phyloP scores from a whole-genome alignment of 2,797 vertebrate species.

The Pyrocephalus nanus region DNA sequence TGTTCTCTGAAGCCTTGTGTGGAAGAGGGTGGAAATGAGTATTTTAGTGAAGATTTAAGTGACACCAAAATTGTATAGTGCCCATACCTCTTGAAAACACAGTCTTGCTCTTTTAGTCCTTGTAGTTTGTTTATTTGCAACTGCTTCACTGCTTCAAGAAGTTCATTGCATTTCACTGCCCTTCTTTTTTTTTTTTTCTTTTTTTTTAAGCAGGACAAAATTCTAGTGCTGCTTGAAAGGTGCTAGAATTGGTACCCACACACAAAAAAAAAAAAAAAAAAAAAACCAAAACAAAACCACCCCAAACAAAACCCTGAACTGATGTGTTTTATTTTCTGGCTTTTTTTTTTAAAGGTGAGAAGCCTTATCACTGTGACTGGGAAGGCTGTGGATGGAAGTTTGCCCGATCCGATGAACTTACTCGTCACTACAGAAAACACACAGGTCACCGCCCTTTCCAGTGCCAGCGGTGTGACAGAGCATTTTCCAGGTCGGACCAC shows the following conservation, averaged over 20 bases:
- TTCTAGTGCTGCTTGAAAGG: background rate
- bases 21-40: background rate
- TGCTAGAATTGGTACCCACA: background rate
- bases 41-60: background rate
- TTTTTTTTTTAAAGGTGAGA: constrained; percentile 83
- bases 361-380: constrained; percentile 96
- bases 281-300: background rate
- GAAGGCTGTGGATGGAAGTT: constrained; percentile 98
- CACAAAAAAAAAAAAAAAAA: background rate
- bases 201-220: background rate
- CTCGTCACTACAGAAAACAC: constrained; percentile 96
- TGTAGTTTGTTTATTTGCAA: background rate
- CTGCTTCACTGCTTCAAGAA: background rate
- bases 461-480: constrained; percentile 91
- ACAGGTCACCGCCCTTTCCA: constrained; percentile 95
- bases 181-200: background rate
- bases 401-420: constrained; percentile 95
- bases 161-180: accelerated
- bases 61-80: background rate
- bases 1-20: background rate
- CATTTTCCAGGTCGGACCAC: constrained; percentile 96
- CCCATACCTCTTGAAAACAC: background rate
- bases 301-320: background rate
- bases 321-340: background rate
- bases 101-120: background rate